Evolutionary conservation across 2,113 vertebrate genomes (phyloP).

Genomic region (Pygathrix nemaeus): DNA sequence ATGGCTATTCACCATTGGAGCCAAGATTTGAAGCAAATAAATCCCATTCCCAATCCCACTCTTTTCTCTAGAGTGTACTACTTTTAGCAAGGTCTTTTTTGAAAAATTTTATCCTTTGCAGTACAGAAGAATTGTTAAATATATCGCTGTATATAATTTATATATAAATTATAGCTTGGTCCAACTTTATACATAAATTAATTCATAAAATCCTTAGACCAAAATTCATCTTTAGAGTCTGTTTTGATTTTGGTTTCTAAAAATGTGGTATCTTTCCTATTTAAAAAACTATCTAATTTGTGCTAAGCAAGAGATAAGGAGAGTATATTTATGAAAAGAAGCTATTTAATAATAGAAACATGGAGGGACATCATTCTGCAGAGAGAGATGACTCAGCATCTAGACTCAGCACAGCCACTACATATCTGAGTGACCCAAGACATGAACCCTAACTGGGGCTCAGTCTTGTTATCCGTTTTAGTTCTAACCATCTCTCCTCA

Average conservation of each 20-base stretch:
- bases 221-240: background rate
- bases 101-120: background rate
- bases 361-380: background rate
- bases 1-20: background rate
- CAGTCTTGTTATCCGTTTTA: background rate
- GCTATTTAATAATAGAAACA: background rate
- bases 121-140: background rate
- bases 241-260: background rate
- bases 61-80: background rate
- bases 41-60: background rate
- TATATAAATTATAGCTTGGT: background rate
- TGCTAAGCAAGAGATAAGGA: background rate
- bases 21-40: conserved; percentile 5
- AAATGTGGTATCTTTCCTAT: background rate
- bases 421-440: background rate
- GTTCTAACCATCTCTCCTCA: background rate
- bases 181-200: background rate
- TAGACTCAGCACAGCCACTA: background rate
- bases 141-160: background rate
- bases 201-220: conserved; percentile 10
- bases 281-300: background rate
- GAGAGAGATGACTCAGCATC: background rate
- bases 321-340: background rate
- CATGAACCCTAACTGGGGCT: background rate
- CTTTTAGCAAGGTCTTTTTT: background rate